Percentiles rank a stretch among this genome's conserved stretches.
These are phyloP conservation scores for Morpho achilles DNA, from an alignment of 2,888 invertebrate genomes.

Conservation along the genomic window DNA sequence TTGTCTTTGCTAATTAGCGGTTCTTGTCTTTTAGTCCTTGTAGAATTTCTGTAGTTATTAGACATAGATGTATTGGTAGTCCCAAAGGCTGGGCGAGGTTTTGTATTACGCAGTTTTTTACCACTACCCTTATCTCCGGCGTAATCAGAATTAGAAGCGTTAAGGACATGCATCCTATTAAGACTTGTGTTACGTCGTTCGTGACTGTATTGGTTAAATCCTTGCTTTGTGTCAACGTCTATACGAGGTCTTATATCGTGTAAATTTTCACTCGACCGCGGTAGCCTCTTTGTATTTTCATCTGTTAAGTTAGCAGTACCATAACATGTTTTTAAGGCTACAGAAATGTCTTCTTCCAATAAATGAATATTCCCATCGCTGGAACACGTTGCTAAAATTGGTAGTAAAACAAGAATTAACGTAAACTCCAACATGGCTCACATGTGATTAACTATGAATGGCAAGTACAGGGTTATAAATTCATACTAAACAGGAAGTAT, in stretches of 20 bases:
- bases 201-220: conserved; percentile 46
- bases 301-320: conserved; percentile 25
- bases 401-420: conserved; percentile 41
- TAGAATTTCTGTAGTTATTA: neutral
- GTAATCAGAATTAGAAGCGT: conserved; percentile 49
- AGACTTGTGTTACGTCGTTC: conserved; percentile 45
- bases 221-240: conserved; percentile 42
- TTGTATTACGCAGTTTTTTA: conserved; percentile 41
- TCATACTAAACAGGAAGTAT: conserved; percentile 44
- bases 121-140: conserved; percentile 38
- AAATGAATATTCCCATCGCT: conserved; percentile 65
- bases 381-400: conserved; percentile 41
- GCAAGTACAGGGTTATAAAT: conserved; percentile 39
- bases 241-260: conserved; percentile 40
- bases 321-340: conserved; percentile 53
- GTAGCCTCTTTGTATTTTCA: conserved; percentile 32
- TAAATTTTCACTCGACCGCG: conserved; percentile 35
- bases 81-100: conserved; percentile 35
- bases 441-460: conserved; percentile 23
- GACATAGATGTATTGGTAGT: conserved; percentile 3
- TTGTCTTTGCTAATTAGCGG: conserved; percentile 47
- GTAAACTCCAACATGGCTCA: conserved; percentile 41
- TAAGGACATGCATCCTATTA: conserved; percentile 45
- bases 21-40: conserved; percentile 47
- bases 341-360: conserved; percentile 60